These are phyloP conservation scores for Psylliodes chrysocephalus DNA, from an alignment of 2,888 invertebrate species.

Conservation along the genomic window DNA sequence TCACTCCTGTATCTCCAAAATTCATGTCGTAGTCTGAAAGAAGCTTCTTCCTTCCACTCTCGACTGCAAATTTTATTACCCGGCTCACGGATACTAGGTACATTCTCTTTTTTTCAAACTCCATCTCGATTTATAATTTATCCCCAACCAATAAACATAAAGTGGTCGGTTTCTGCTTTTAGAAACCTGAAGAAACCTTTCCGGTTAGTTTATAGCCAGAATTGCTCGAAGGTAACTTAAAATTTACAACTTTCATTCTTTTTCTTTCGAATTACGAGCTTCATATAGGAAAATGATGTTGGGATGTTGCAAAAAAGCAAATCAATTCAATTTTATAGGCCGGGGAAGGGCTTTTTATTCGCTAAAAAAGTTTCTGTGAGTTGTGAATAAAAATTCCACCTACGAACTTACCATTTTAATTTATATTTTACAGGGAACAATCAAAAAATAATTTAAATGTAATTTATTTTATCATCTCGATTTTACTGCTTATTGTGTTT, in stretches of 20 bases:
- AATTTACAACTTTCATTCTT: conserved; percentile 26
- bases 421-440: no score
- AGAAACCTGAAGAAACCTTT: conserved; percentile 30
- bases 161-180: conserved; percentile 30
- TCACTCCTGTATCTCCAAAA: conserved; percentile 11
- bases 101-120: conserved; percentile 21
- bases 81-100: conserved; percentile 6
- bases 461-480: no score
- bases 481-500: no score
- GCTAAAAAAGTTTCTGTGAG: no score
- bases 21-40: conserved; percentile 15
- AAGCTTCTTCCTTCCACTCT: conserved; percentile 13
- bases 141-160: conserved; percentile 42
- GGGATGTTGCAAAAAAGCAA: no score
- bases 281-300: no score
- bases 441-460: no score
- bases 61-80: conserved; percentile 29
- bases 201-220: conserved; percentile 22
- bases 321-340: no score
- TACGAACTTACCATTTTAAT: no score
- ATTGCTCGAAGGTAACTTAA: conserved; percentile 14
- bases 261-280: neutral
- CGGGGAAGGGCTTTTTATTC: no score
- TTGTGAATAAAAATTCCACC: no score
- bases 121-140: conserved; percentile 41